phyloP scores from a whole-genome alignment of 2,797 vertebrate species.

The Gouania willdenowi region DNA sequence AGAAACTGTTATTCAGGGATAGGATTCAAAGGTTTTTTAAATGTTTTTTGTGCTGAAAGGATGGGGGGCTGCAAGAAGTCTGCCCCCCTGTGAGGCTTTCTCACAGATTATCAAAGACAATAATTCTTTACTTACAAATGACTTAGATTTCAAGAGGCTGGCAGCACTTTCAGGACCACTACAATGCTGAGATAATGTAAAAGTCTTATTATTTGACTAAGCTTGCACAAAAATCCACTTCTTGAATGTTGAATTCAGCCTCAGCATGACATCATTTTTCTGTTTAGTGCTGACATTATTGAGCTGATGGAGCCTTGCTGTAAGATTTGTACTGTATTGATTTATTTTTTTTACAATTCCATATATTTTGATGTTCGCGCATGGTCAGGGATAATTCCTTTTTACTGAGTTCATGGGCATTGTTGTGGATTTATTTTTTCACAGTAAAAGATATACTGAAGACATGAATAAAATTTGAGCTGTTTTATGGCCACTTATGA shows the following conservation, averaged over 20 bases:
- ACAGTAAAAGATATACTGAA: slow-evolving; percentile 10
- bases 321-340: slow-evolving; percentile 45
- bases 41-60: slow-evolving; percentile 9
- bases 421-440: slow-evolving; percentile 34
- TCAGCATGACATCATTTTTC: slow-evolving; percentile 15
- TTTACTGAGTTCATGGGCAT: neutral
- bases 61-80: no score
- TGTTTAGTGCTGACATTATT: slow-evolving; percentile 22
- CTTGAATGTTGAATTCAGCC: slow-evolving; percentile 29
- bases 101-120: slow-evolving; percentile 1
- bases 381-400: neutral
- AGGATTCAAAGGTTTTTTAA: slow-evolving; percentile 1
- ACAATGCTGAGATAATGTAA: neutral
- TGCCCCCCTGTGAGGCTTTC: neutral
- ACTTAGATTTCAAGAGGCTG: neutral
- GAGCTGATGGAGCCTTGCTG: slow-evolving; percentile 7
- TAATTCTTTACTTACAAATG: neutral
- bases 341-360: slow-evolving; percentile 21
- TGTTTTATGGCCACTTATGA: slow-evolving; percentile 3
- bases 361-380: no score
- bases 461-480: slow-evolving; percentile 37
- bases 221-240: slow-evolving; percentile 39
- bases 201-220: slow-evolving; percentile 13
- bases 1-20: neutral
- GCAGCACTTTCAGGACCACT: neutral